Conservation (phyloP, 2,888 invertebrate genomes). For the Muscina levida region DNA sequence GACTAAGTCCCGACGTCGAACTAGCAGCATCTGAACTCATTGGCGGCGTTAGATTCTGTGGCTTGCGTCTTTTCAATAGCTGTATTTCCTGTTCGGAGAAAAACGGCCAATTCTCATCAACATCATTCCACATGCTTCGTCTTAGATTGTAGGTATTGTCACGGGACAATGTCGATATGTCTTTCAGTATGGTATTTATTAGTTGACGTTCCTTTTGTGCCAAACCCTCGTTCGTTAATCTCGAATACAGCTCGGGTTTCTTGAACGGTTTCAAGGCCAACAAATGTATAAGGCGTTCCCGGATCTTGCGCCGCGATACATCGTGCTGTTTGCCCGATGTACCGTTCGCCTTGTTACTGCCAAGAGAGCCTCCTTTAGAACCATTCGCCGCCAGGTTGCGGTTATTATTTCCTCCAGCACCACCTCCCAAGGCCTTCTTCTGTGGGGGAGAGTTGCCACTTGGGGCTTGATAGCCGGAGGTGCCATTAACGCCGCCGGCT, state of each 20-base stretch:
- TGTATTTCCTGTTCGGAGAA: constrained; percentile 94
- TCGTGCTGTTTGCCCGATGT: constrained; percentile 74
- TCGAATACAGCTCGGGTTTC: constrained; percentile 92
- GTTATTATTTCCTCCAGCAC: constrained; percentile 37
- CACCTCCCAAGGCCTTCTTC: constrained; percentile 52
- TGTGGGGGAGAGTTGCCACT: constrained; percentile 64
- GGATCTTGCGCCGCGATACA: constrained; percentile 81
- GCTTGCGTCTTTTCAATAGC: constrained; percentile 93
- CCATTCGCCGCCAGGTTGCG: constrained; percentile 33
- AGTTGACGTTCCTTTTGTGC: constrained; percentile 89
- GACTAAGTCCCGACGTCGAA: constrained; percentile 89
- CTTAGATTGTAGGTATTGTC: constrained; percentile 94
- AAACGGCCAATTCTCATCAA: constrained; percentile 96
- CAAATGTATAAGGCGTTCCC: constrained; percentile 96
- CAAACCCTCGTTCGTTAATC: constrained; percentile 92
- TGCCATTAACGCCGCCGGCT: constrained; percentile 72
- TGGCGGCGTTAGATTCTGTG: constrained; percentile 94
- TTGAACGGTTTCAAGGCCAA: constrained; percentile 95
- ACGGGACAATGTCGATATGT: constrained; percentile 87
- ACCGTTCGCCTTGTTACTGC: constrained; percentile 57
- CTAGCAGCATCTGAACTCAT: constrained; percentile 90
- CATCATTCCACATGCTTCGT: constrained; percentile 94
- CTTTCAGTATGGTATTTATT: constrained; percentile 88
- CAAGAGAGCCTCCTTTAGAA: constrained; percentile 54
- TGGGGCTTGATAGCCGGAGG: no score